These are phyloP conservation scores for Dastarcus helophoroides DNA, from an alignment of 2,888 invertebrate species.

Conservation along the genomic window DNA sequence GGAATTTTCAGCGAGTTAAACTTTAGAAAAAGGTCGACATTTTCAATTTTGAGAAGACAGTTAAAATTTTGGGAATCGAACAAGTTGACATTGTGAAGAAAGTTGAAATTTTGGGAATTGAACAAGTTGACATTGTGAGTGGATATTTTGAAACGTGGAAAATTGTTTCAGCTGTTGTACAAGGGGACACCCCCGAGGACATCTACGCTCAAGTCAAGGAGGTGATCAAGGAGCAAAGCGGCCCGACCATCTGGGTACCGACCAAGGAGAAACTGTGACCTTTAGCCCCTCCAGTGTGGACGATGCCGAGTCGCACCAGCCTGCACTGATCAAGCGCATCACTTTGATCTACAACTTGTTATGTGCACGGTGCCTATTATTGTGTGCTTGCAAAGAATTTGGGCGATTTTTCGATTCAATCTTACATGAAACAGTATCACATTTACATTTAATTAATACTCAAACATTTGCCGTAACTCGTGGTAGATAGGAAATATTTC, in stretches of 20 bases:
- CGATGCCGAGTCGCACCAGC: slow-evolving; percentile 42
- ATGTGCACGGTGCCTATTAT: slow-evolving; percentile 11
- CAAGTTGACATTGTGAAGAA: too few species aligned
- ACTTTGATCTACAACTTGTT: neutral
- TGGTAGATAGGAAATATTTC: too few species aligned
- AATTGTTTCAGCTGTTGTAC: slow-evolving; percentile 71
- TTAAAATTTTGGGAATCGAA: too few species aligned
- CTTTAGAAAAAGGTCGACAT: too few species aligned
- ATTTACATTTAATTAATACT: too few species aligned
- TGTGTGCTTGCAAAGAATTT: too few species aligned
- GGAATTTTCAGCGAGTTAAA: too few species aligned
- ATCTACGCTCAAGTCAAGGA: slow-evolving; percentile 91
- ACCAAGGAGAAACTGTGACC: slow-evolving; percentile 90
- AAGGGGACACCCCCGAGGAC: slow-evolving; percentile 96
- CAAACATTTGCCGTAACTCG: too few species aligned
- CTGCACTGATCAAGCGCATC: slow-evolving; percentile 27
- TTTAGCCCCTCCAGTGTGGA: slow-evolving; percentile 49
- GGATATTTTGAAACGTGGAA: neutral
- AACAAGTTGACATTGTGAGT: neutral
- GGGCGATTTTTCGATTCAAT: too few species aligned
- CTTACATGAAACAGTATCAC: too few species aligned
- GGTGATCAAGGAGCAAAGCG: slow-evolving; percentile 89
- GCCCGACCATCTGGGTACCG: slow-evolving; percentile 94
- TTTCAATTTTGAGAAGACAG: too few species aligned
- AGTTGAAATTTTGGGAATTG: too few species aligned